Base-by-base conservation (phyloP, 2,113 vertebrate genomes). In the Globicephala melas region DNA sequence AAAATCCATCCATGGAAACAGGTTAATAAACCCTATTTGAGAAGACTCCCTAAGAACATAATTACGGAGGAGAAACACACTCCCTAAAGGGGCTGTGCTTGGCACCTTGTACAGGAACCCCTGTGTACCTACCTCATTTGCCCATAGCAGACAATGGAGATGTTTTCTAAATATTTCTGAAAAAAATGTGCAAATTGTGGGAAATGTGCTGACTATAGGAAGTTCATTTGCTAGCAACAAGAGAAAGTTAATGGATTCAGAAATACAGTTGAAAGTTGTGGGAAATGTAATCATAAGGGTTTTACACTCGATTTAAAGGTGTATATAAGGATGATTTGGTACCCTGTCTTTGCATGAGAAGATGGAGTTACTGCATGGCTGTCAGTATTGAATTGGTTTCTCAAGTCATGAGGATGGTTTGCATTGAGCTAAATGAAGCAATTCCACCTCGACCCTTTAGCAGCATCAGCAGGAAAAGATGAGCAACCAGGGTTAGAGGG, bases 151-250 rank as follows among this genome's bases (percentile, higher is more conserved):
- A 80, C 21, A 38, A 17, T 23, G 26, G 76, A 73, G 71, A 38
- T 91, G 33, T 44, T 95, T 73, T 93, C 67, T 77, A 70, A 55
- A 70, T 17, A 26, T 80, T 95, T 94, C 67, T 83, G 91, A 80
- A 93, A 96, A 74, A 86, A 58, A 55, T 58, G 26, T 67, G 36
- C 50, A 94, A n/a, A 81, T 41, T 91, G 17, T 96, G 60, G 80
- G 65, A 67, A 92, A 50, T 36, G 25, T 77, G 38, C 38, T 89
- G 28, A 85, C 65, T 71, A 44, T 36, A 62, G 77, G 86, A 90
- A 88, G 81, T 65, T 25, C 6, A 44, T 87, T 84, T 91, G 71
- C 79, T 93, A 62, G 89, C 53, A 80, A 28, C 26, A 13, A 83
- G 87, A 81, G n/a, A 65, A 89, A 87, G 82, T 41, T 77, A 50